Conservation (phyloP, 2,797 vertebrate species). For the Setipinna tenuifilis region DNA sequence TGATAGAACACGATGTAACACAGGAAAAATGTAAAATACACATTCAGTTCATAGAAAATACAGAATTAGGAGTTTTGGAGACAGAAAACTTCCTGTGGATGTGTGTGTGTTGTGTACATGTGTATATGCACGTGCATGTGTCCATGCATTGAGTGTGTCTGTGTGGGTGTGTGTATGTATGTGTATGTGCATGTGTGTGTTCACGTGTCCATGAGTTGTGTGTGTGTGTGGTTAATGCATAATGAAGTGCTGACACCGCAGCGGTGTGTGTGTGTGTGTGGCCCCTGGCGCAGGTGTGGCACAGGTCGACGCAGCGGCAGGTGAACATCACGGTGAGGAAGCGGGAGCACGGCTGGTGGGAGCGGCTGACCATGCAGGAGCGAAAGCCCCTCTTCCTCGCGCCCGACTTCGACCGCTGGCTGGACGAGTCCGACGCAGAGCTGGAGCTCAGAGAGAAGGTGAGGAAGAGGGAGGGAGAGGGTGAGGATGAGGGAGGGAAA, state of each 20-base stretch:
- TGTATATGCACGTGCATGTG: not conserved
- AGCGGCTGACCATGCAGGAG: conserved; percentile 85
- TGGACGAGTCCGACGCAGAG: conserved; percentile 96
- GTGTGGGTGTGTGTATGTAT: not conserved
- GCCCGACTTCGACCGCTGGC: conserved; percentile 95
- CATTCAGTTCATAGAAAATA: too few species aligned
- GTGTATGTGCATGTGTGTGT: not conserved
- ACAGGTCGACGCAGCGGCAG: conserved; percentile 90
- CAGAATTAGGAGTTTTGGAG: too few species aligned
- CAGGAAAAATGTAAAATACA: too few species aligned
- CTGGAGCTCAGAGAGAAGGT: conserved; percentile 93
- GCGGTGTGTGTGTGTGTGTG: too few species aligned
- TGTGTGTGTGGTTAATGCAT: conserved; percentile 17
- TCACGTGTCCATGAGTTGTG: not conserved
- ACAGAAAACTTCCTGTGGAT: not conserved
- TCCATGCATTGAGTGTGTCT: too few species aligned
- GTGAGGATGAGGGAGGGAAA: conserved; percentile 17
- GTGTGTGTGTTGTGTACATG: not conserved
- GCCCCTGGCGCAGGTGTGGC: conserved; percentile 71
- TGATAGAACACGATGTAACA: too few species aligned
- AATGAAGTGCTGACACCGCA: too few species aligned
- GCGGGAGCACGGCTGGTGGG: conserved; percentile 88
- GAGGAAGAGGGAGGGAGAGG: conserved; percentile 48
- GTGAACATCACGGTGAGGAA: conserved; percentile 89
- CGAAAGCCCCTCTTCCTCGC: conserved; percentile 88